Conservation (phyloP, 2,113 vertebrate species). For the Onychostoma macrolepis region DNA sequence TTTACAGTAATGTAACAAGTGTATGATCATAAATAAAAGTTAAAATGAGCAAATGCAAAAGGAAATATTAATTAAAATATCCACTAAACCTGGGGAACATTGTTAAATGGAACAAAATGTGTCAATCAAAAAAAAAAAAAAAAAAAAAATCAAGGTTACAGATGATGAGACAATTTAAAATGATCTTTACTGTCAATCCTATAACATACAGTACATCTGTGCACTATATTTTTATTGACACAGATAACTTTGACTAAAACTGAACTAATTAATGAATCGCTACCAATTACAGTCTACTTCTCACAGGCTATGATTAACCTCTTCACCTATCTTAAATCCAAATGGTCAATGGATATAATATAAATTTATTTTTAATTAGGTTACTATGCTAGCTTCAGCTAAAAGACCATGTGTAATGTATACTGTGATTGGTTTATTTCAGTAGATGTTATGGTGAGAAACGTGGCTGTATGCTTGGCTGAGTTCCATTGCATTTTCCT, state of each 20-base stretch:
- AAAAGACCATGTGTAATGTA: conserved; percentile 47
- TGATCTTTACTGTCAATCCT: conserved; percentile 59
- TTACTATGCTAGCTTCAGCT: conserved; percentile 71
- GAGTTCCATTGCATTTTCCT: conserved; percentile 10
- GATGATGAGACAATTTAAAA: conserved; percentile 38
- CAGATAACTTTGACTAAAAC: conserved; percentile 74
- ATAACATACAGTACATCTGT: conserved; percentile 27
- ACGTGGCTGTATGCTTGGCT: neutral
- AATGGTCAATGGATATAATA: conserved; percentile 72
- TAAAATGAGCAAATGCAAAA: neutral
- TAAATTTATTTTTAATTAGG: conserved; percentile 76
- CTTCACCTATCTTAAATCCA: conserved; percentile 69
- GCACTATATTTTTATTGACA: conserved; percentile 71
- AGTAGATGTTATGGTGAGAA: conserved; percentile 5
- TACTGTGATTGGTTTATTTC: conserved; percentile 8
- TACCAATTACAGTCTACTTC: conserved; percentile 71
- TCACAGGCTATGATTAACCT: conserved; percentile 83
- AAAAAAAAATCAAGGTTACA: conserved; percentile 7
- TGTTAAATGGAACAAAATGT: conserved; percentile 43
- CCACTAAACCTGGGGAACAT: neutral
- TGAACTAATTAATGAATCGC: conserved; percentile 73
- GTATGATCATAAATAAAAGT: neutral
- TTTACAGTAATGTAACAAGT: neutral
- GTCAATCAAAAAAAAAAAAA: conserved; percentile 16
- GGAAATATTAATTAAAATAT: conserved; percentile 3